Percentiles rank a stretch among this genome's conserved stretches.
These are phyloP conservation scores for Enteromius argenteus DNA, from an alignment of 2,797 vertebrate species.

Conservation along the genomic window DNA sequence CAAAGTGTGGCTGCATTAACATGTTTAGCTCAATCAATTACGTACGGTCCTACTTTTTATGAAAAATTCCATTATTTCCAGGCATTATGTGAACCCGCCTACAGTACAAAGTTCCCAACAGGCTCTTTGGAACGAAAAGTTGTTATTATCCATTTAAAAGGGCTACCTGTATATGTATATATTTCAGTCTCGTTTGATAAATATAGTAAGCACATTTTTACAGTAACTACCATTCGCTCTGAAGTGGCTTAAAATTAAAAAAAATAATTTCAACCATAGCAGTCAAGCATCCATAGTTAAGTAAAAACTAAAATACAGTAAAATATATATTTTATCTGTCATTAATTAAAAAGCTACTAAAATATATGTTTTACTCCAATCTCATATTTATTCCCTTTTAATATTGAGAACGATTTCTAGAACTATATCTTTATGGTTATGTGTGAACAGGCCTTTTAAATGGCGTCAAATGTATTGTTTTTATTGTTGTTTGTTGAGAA, in stretches of 20 bases:
- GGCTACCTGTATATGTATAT: background rate
- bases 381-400: background rate
- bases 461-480: background rate
- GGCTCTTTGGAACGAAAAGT: conserved; percentile 3
- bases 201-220: background rate
- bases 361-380: too few species aligned
- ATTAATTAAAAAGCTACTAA: background rate
- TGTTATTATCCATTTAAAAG: background rate
- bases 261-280: background rate
- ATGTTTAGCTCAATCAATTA: background rate
- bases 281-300: background rate
- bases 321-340: background rate
- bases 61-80: background rate
- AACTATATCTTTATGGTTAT: background rate
- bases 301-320: background rate
- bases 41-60: background rate
- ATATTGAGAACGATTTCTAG: background rate
- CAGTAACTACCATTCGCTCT: background rate
- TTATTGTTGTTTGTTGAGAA: background rate
- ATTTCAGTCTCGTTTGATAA: background rate
- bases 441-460: background rate
- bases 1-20: conserved; percentile 30
- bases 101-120: background rate
- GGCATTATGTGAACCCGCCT: conserved; percentile 7
- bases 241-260: background rate